A percentile compares a stretch with the other conserved stretches of the same genome.
phyloP scores from a whole-genome alignment of 2,797 vertebrate species.

The Limosa lapponica region DNA sequence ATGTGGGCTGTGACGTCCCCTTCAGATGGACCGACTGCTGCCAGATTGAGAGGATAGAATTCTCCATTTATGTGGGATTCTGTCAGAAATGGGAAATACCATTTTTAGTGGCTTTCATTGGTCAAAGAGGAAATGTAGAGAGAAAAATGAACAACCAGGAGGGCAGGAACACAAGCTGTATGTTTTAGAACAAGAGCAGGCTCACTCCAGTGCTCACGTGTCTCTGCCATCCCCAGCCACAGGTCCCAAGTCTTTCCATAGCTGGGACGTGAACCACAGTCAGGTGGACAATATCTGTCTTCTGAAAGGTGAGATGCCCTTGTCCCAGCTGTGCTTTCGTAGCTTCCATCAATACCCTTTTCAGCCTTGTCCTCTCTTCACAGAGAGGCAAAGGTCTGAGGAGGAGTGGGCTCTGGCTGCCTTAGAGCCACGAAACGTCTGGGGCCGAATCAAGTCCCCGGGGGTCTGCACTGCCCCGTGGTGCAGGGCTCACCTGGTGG shows the following conservation, averaged over 20 bases:
- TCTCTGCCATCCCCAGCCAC: not conserved
- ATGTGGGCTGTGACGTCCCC: rapidly evolving
- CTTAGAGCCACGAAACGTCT: rapidly evolving
- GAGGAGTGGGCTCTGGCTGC: not conserved
- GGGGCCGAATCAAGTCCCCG: rapidly evolving
- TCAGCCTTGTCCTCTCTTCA: not conserved
- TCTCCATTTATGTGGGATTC: not conserved
- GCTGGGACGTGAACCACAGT: not conserved
- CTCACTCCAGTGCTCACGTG: not conserved
- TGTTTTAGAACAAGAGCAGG: not conserved
- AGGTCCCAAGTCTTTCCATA: not conserved
- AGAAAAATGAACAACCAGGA: not conserved
- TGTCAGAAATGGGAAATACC: not conserved
- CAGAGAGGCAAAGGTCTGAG: not conserved
- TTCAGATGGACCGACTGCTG: rapidly evolving
- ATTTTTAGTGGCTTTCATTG: not conserved
- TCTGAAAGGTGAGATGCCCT: not conserved
- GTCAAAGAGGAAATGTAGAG: not conserved
- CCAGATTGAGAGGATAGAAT: not conserved
- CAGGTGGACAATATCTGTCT: not conserved
- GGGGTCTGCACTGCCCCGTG: rapidly evolving
- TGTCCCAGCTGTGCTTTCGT: not conserved
- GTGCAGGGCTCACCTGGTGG: not conserved
- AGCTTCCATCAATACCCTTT: not conserved
- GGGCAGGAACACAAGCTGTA: not conserved